Percentiles rank a stretch among this genome's conserved stretches.
These are phyloP conservation scores for Amphipyra berbera DNA, from an alignment of 2,888 invertebrate species.

Conservation along the genomic window DNA sequence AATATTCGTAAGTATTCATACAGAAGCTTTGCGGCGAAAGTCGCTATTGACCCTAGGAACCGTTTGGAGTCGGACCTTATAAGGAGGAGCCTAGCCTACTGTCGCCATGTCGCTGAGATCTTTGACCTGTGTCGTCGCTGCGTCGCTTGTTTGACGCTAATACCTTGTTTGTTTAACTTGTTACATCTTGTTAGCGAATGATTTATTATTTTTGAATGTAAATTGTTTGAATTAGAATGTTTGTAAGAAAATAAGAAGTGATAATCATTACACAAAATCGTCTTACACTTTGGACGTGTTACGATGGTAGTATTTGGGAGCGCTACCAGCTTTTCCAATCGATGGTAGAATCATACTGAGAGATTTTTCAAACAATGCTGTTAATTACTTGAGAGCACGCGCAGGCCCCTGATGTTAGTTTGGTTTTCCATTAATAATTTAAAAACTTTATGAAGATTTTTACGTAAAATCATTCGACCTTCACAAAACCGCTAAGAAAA, in stretches of 20 bases:
- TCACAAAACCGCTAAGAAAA: not conserved
- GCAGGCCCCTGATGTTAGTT: not conserved
- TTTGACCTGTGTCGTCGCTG: constrained; percentile 49
- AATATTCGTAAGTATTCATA: too few relatives aligned
- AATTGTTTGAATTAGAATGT: constrained; percentile 23
- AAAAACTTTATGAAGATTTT: too few relatives aligned
- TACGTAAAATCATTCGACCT: constrained; percentile 3
- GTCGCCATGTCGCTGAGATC: constrained; percentile 43
- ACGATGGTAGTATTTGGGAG: too few relatives aligned
- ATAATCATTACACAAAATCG: not conserved
- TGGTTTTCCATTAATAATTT: not conserved
- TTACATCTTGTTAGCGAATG: constrained; percentile 46
- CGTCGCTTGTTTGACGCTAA: constrained; percentile 29
- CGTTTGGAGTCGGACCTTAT: constrained; percentile 73
- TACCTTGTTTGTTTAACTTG: constrained; percentile 41
- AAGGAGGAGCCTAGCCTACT: constrained; percentile 47
- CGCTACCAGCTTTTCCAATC: too few relatives aligned
- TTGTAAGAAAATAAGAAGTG: not conserved
- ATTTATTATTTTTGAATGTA: constrained; percentile 25
- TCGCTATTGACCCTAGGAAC: constrained; percentile 59
- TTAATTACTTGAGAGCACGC: too few relatives aligned
- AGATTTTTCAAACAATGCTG: too few relatives aligned
- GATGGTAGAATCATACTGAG: too few relatives aligned
- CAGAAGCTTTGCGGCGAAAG: constrained; percentile 62
- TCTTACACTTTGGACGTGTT: too few relatives aligned